These are phyloP conservation scores for Netelia virgata DNA, from an alignment of 2,888 invertebrate species.

Conservation along the genomic window DNA sequence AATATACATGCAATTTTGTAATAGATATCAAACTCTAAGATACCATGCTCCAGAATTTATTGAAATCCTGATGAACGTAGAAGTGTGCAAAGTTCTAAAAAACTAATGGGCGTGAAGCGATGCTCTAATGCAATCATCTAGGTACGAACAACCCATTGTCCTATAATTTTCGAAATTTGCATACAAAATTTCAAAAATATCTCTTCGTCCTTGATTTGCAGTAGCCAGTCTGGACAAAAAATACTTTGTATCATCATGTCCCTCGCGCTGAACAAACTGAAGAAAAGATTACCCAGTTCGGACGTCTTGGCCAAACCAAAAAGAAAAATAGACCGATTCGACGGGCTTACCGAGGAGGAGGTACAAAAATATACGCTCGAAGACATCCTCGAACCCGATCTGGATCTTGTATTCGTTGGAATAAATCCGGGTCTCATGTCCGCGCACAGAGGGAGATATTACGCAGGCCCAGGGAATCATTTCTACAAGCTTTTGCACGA, in stretches of 20 bases:
- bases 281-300: slow-evolving; percentile 67
- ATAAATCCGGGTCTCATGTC: slow-evolving; percentile 83
- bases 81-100: not conserved
- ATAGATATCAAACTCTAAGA: not conserved
- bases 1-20: too few species aligned
- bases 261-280: slow-evolving; percentile 77
- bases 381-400: slow-evolving; percentile 77
- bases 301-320: slow-evolving; percentile 50
- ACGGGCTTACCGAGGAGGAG: slow-evolving; percentile 81
- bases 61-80: not conserved
- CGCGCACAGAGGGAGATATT: slow-evolving; percentile 82
- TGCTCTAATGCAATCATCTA: not conserved
- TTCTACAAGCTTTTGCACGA: slow-evolving; percentile 82
- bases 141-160: not conserved
- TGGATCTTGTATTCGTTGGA: slow-evolving; percentile 82
- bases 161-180: not conserved
- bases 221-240: not conserved
- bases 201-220: not conserved
- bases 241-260: slow-evolving; percentile 51
- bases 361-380: slow-evolving; percentile 78
- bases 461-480: slow-evolving; percentile 84
- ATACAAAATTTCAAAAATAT: not conserved
- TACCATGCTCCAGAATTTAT: not conserved
- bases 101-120: not conserved
- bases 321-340: slow-evolving; percentile 78